Percentiles rank a stretch among this genome's conserved stretches.
phyloP scores from a whole-genome alignment of 2,113 vertebrate genomes.

The Archilochus colubris region DNA sequence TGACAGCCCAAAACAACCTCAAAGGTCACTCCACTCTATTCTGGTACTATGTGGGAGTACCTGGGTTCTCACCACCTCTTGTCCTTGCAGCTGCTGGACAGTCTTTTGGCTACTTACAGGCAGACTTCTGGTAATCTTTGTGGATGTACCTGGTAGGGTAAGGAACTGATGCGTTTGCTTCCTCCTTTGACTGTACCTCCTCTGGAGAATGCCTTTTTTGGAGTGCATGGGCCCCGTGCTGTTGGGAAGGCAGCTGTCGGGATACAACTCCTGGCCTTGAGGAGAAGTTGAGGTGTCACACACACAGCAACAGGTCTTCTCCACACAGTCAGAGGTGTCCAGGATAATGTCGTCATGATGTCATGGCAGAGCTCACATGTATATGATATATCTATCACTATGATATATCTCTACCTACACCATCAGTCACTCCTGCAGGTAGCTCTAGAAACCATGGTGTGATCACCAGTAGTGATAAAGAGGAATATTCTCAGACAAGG shows the following conservation, averaged over 20 bases:
- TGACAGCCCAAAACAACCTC: background rate
- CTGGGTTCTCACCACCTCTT: background rate
- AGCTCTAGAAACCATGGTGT: background rate
- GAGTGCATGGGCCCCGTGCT: background rate
- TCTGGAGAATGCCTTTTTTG: background rate
- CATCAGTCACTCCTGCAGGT: background rate
- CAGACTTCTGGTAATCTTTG: background rate
- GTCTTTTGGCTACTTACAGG: background rate
- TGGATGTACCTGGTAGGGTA: background rate
- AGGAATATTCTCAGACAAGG: background rate
- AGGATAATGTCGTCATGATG: background rate
- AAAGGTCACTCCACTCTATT: background rate
- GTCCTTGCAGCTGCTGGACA: background rate
- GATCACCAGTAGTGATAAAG: background rate
- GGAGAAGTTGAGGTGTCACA: background rate
- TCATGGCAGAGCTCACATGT: background rate
- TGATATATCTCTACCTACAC: background rate
- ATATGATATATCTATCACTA: too few species aligned
- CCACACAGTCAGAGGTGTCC: background rate
- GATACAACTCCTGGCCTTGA: background rate
- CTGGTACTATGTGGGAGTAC: background rate
- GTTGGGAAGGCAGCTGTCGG: background rate
- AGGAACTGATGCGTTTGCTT: background rate
- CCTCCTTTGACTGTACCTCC: background rate
- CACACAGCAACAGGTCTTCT: background rate